Evolutionary conservation across 2,113 vertebrate genomes (phyloP).

Genomic region (Lamprotornis superbus): DNA sequence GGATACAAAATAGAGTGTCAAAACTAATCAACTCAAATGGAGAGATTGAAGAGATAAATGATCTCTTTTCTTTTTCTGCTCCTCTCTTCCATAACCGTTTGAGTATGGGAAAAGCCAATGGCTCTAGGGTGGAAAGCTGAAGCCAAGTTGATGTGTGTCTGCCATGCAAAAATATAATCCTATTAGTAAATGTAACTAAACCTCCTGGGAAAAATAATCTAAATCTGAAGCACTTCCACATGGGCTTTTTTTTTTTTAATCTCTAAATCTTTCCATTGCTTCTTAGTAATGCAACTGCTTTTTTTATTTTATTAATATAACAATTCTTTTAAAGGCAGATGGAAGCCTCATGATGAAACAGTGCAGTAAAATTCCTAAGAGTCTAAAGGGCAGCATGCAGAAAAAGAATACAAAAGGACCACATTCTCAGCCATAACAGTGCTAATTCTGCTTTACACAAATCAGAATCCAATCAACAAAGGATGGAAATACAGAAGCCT

Average conservation of each 20-base stretch:
- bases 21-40: neutral
- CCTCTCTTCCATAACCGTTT: neutral
- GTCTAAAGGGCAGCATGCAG: neutral
- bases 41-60: neutral
- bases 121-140: neutral
- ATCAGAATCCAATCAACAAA: neutral
- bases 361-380: neutral
- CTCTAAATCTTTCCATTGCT: neutral
- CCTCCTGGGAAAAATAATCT: neutral
- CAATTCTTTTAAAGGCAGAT: neutral
- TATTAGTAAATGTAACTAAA: slow-evolving; percentile 23
- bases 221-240: neutral
- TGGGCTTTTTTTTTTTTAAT: neutral
- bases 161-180: neutral
- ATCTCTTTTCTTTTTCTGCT: neutral
- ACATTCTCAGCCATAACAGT: neutral
- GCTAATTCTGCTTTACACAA: neutral
- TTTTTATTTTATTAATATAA: neutral
- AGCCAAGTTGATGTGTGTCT: neutral
- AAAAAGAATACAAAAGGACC: neutral
- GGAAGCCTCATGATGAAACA: neutral
- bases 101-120: neutral
- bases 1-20: neutral
- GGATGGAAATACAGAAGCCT: neutral
- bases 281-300: neutral